phyloP scores from a whole-genome alignment of 2,888 invertebrate genomes.

The Nephrotoma appendiculata region DNA sequence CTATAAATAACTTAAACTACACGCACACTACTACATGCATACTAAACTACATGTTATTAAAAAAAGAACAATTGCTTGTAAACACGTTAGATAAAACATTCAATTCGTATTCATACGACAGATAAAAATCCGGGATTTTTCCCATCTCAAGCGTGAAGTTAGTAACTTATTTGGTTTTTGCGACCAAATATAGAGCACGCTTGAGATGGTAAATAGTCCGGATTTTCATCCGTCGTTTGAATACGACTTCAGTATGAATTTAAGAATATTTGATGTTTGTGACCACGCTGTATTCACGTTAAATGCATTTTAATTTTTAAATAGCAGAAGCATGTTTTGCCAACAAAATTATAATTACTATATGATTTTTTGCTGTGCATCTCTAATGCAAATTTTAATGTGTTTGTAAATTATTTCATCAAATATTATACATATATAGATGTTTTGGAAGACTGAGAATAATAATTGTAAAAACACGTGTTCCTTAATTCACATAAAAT shows the following conservation, averaged over 20 bases:
- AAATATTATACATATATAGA: not conserved
- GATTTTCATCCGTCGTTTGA: no score
- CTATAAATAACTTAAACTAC: not conserved
- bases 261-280: not conserved
- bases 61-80: no score
- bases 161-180: no score
- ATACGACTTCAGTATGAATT: no score
- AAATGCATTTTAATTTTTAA: not conserved
- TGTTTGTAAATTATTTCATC: not conserved
- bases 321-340: not conserved
- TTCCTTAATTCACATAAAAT: not conserved
- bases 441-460: not conserved
- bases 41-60: no score
- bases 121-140: no score
- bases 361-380: not conserved
- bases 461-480: not conserved
- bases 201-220: no score
- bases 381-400: not conserved
- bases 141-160: no score
- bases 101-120: no score
- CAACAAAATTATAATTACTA: not conserved
- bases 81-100: no score
- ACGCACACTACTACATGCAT: no score
- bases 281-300: not conserved
- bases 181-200: no score